phyloP scores from a whole-genome alignment of 2,888 invertebrate species.

The Dryobota labecula region DNA sequence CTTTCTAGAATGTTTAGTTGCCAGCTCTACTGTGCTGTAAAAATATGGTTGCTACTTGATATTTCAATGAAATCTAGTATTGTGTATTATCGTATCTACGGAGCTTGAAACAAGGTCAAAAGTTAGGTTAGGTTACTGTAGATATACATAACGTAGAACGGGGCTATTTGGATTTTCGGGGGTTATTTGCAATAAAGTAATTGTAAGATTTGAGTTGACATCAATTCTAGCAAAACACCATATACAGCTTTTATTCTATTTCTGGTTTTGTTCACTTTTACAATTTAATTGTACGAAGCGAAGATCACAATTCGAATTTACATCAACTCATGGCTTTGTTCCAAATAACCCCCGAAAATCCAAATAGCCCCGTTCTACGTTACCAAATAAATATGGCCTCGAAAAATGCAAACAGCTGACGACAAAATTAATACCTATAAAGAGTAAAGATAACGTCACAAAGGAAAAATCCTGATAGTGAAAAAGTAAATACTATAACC shows the following conservation, averaged over 20 bases:
- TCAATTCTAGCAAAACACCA: no score
- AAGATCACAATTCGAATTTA: no score
- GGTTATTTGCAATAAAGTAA: no score
- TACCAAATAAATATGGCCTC: conserved; percentile 22
- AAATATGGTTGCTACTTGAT: conserved; percentile 19
- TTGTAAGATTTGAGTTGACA: no score
- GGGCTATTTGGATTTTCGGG: no score
- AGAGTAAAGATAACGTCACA: conserved; percentile 12
- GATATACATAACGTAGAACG: no score
- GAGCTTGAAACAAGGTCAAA: conserved; percentile 4
- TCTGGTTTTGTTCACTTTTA: no score
- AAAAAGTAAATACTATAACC: conserved; percentile 2
- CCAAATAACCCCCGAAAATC: no score
- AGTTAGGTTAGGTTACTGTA: not conserved
- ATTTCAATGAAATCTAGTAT: conserved; percentile 11
- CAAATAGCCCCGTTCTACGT: no score
- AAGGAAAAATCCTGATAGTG: conserved; percentile 18
- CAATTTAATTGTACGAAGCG: no score
- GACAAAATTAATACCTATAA: conserved; percentile 1
- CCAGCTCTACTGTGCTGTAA: conserved; percentile 17
- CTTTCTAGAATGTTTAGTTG: conserved; percentile 19
- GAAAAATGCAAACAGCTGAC: not conserved
- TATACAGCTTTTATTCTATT: no score
- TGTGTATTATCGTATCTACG: not conserved
- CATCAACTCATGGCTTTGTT: no score